phyloP scores from a whole-genome alignment of 2,888 invertebrate species.

The Acanthosepion esculentum region DNA sequence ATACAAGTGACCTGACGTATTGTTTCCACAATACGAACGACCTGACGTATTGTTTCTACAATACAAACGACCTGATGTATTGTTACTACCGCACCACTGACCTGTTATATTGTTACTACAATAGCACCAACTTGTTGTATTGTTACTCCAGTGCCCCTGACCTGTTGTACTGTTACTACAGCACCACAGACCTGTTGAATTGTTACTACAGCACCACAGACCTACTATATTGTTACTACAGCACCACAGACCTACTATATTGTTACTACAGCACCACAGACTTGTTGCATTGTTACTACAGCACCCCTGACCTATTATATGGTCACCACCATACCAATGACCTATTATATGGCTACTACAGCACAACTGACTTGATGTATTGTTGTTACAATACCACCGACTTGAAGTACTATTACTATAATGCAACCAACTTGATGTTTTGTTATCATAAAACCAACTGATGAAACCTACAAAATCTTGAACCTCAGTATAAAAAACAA shows the following conservation, averaged over 20 bases:
- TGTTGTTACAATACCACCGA: conserved; percentile 12
- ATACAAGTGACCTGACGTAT: conserved; percentile 10
- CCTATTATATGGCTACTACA: not conserved
- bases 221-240: conserved; percentile 13
- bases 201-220: conserved; percentile 33
- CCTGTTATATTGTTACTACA: conserved; percentile 33
- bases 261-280: conserved; percentile 13
- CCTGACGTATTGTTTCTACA: conserved; percentile 22
- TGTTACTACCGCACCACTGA: conserved; percentile 33
- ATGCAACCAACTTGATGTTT: conserved; percentile 9
- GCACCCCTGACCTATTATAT: not conserved
- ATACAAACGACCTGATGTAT: conserved; percentile 1
- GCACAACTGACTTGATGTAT: not conserved
- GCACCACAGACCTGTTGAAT: conserved; percentile 33
- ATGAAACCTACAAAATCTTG: not conserved
- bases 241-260: not conserved
- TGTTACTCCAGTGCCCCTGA: conserved; percentile 33
- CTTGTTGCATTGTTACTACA: not conserved
- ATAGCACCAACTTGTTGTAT: conserved; percentile 1
- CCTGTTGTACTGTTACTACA: conserved; percentile 21
- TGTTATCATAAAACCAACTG: conserved; percentile 4
- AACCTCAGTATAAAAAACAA: not conserved
- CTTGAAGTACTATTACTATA: not conserved
- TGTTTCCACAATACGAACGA: conserved; percentile 33
- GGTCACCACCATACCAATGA: not conserved